A percentile compares a stretch with the other conserved stretches of the same genome.
Conservation (phyloP, 2,113 vertebrate species). For the Osmerus mordax region DNA sequence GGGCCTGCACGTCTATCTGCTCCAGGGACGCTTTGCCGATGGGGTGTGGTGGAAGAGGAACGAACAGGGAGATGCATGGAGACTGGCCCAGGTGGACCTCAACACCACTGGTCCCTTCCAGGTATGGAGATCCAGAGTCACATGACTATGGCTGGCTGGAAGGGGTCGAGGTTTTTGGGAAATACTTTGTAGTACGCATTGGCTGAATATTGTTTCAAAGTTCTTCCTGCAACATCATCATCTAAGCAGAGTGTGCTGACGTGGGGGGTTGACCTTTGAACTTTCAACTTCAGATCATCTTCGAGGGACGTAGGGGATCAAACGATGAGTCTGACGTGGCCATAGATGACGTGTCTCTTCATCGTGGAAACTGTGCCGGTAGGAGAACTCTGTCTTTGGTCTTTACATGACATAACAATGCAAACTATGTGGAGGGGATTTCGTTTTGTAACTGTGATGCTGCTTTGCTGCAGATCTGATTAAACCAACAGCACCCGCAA, state of each 20-base stretch:
- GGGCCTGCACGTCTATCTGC: constrained; percentile 68
- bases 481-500: constrained; percentile 23
- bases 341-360: constrained; percentile 75
- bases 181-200: not conserved
- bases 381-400: constrained; percentile 14
- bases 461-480: constrained; percentile 23
- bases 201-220: too few relatives aligned
- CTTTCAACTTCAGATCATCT: constrained; percentile 64
- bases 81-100: constrained; percentile 62
- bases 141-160: too few relatives aligned
- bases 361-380: constrained; percentile 68
- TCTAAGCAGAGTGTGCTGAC: too few relatives aligned
- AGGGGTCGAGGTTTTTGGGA: too few relatives aligned
- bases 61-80: constrained; percentile 69
- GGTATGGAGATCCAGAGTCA: constrained; percentile 31
- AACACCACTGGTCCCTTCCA: constrained; percentile 49
- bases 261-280: too few relatives aligned
- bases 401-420: not conserved
- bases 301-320: constrained; percentile 74
- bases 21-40: constrained; percentile 38
- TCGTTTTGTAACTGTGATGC: not conserved
- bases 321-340: constrained; percentile 69
- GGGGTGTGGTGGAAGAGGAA: constrained; percentile 52
- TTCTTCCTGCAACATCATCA: too few relatives aligned
- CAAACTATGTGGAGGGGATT: not conserved